phyloP scores from a whole-genome alignment of 2,797 vertebrate species.

The Lutjanus argentimaculatus region DNA sequence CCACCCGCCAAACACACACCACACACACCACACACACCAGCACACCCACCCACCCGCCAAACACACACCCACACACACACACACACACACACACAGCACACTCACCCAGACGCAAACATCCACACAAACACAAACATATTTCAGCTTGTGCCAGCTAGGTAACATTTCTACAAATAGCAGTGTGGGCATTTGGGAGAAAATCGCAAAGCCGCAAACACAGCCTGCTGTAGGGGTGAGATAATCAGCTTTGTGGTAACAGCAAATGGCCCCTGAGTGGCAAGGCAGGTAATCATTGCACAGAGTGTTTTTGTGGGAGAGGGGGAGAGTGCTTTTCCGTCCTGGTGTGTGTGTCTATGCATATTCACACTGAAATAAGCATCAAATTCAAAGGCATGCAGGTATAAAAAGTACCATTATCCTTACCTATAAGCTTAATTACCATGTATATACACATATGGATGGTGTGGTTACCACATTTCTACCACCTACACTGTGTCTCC shows the following conservation, averaged over 20 bases:
- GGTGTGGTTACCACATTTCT: background rate
- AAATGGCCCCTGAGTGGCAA: conserved; percentile 81
- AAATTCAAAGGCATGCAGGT: conserved; percentile 38
- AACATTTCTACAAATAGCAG: conserved; percentile 85
- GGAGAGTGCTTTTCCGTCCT: conserved; percentile 67
- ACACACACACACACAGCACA: conserved; percentile 50
- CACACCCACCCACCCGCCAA: conserved; percentile 68
- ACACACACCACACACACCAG: too few species aligned
- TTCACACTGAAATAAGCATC: conserved; percentile 59
- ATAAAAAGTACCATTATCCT: conserved; percentile 42
- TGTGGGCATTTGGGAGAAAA: conserved; percentile 83
- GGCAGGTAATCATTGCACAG: conserved; percentile 81
- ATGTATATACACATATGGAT: conserved; percentile 21
- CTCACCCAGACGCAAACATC: conserved; percentile 73
- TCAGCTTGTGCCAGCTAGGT: conserved; percentile 78
- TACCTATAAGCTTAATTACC: conserved; percentile 32
- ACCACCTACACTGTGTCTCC: conserved; percentile 25
- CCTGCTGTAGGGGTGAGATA: conserved; percentile 81
- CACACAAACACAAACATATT: conserved; percentile 78
- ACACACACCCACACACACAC: too few species aligned
- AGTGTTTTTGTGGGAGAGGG: conserved; percentile 76
- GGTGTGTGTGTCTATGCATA: conserved; percentile 58
- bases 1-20: conserved; percentile 60
- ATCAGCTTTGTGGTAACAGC: conserved; percentile 81
- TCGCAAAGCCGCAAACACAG: conserved; percentile 77